Base-by-base conservation (phyloP, 2,888 invertebrate species). In the Diadegma fenestrale region DNA sequence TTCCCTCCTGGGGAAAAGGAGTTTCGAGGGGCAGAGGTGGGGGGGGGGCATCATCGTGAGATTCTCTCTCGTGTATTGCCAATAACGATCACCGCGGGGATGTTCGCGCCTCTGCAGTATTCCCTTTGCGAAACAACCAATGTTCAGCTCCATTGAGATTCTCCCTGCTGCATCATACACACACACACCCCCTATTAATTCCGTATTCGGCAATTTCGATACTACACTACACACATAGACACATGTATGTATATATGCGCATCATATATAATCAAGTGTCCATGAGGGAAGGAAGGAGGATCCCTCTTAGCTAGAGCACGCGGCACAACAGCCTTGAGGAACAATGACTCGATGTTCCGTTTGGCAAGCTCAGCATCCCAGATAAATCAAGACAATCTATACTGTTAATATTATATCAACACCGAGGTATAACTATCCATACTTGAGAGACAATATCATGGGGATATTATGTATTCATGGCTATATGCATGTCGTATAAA, bases 21-120 rank as follows among this genome's bases (percentile, higher is more conserved):
- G 63, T 5, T 45, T 48, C 14, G 37, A 37, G 19, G 8, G n/a
- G n/a, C n/a, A n/a, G n/a, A n/a, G n/a, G n/a, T n/a, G n/a, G n/a
- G n/a, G n/a, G 43, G 45, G 22, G 58, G 37, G 68, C 68, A 45
- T 61, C 64, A 22, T 73, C 76, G 48, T 73, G 37, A 73, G 79
- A 63, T 73, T 61, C 79, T 43, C 72, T 75, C 82, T 58, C 58
- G 79, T 79, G 79, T 85, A 82, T 82, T 82, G 85, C 69, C 85
- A 85, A 85, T 85, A 85, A 85, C 85, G 85, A 85, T 85, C 79
- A 79, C 75, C 64, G 37, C 72, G 79, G 85, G 81, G 61, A 69
- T 79, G 71, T 75, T 68, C 58, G 43, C 71, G 81, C n/a, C 48
- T 54, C 43, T 54, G 64, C 45, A 71, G 64, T 64, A 63, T 71